Conservation (phyloP, 2,797 vertebrate genomes). For the Poecilia gillii region DNA sequence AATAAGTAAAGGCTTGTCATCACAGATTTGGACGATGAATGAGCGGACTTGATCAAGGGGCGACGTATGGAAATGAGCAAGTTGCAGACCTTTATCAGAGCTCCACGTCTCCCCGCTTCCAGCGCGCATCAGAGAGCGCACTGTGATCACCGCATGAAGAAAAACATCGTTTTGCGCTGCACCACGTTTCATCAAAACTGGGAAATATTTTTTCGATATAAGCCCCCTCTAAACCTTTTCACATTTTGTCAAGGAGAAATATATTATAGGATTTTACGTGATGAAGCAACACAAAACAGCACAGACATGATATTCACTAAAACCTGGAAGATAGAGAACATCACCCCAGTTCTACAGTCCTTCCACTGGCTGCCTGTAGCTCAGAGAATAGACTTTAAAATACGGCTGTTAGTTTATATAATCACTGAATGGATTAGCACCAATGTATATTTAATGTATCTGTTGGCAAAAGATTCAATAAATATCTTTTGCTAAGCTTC, state of each 20-base stretch:
- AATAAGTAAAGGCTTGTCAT: slow-evolving; percentile 78
- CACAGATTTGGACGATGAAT: slow-evolving; percentile 74
- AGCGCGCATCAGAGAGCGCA: slow-evolving; percentile 23
- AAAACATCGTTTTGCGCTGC: not conserved
- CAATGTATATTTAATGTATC: too few species aligned
- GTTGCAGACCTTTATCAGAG: slow-evolving; percentile 55
- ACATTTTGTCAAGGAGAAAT: not conserved
- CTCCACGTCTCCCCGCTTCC: slow-evolving; percentile 23
- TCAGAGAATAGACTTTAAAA: too few species aligned
- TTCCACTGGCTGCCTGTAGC: too few species aligned
- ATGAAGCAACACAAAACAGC: not conserved
- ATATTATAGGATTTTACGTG: not conserved
- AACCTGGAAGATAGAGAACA: too few species aligned
- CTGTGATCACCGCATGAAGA: slow-evolving; percentile 36
- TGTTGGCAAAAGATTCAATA: too few species aligned
- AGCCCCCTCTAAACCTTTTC: not conserved
- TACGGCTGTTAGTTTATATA: too few species aligned
- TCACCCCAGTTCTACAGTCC: not conserved
- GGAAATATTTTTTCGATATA: not conserved
- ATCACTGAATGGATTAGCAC: too few species aligned
- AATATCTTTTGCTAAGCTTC: too few species aligned
- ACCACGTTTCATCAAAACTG: not conserved
- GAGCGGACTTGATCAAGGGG: slow-evolving; percentile 72
- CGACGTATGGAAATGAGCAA: slow-evolving; percentile 74
- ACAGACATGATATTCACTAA: not conserved